Conservation (phyloP, 2,888 invertebrate species). For the Syritta pipiens region DNA sequence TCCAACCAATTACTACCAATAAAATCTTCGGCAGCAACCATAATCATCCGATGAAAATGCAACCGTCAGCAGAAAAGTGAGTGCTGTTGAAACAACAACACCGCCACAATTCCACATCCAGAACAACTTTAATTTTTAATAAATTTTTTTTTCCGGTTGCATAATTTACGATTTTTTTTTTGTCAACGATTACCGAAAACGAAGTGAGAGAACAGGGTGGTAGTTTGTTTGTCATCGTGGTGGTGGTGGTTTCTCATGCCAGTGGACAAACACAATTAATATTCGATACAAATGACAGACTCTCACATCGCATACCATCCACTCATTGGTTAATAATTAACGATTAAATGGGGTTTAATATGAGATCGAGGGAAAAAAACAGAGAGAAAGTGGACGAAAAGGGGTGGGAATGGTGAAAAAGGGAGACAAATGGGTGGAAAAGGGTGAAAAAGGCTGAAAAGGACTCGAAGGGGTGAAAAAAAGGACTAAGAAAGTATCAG, state of each 20-base stretch:
- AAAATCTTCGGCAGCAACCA: conserved; percentile 14
- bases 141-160: conserved; percentile 52
- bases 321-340: conserved; percentile 37
- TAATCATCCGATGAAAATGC: conserved; percentile 16
- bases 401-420: no score
- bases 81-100: conserved; percentile 7
- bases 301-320: not conserved
- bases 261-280: conserved; percentile 38
- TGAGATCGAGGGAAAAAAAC: no score
- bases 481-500: no score
- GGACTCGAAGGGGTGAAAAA: no score
- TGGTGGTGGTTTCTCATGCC: conserved; percentile 33
- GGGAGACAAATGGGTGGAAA: no score
- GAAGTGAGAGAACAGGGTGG: no score
- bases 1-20: conserved; percentile 30
- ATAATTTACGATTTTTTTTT: no score
- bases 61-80: not conserved
- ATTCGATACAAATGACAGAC: conserved; percentile 12
- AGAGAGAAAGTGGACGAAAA: no score
- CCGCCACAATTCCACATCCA: conserved; percentile 38
- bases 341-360: conserved; percentile 47
- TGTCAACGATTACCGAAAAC: conserved; percentile 42
- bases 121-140: conserved; percentile 57
- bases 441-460: no score
- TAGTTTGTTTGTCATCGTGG: no score